Evolutionary conservation across 2,888 invertebrate species (phyloP).

Genomic region (Esperia sulphurella): DNA sequence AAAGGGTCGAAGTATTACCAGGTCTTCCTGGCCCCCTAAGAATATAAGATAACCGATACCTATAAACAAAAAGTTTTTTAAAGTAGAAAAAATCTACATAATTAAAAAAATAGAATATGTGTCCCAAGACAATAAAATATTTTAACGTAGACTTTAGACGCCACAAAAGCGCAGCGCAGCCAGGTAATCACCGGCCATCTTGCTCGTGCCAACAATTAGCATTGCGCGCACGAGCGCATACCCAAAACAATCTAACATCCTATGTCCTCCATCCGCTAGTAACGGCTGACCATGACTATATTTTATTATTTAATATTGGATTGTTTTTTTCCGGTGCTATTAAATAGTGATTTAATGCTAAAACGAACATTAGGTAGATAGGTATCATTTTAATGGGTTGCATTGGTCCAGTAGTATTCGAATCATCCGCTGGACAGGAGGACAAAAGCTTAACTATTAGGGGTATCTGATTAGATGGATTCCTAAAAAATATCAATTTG

Average conservation of each 20-base stretch:
- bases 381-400: background rate
- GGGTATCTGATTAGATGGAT: too few species aligned
- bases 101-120: too few species aligned
- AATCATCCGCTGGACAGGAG: too few species aligned
- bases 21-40: too few species aligned
- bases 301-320: background rate
- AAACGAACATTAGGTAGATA: background rate
- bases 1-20: too few species aligned
- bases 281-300: background rate
- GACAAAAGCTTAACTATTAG: too few species aligned
- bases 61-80: too few species aligned
- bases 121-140: too few species aligned
- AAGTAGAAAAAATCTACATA: too few species aligned
- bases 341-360: background rate
- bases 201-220: slow-evolving; percentile 35
- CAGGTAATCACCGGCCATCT: slow-evolving; percentile 37
- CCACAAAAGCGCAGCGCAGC: background rate
- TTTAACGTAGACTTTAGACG: background rate
- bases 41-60: too few species aligned
- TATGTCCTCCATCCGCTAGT: slow-evolving; percentile 13
- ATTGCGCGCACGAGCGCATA: slow-evolving; percentile 24
- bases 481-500: too few species aligned
- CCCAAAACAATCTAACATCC: slow-evolving; percentile 26
- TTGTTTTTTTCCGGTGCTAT: slow-evolving; percentile 2
- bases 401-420: too few species aligned